Percentiles rank a stretch among this genome's conserved stretches.
Conservation (phyloP, 2,797 vertebrate genomes). For the Myotis daubentonii region DNA sequence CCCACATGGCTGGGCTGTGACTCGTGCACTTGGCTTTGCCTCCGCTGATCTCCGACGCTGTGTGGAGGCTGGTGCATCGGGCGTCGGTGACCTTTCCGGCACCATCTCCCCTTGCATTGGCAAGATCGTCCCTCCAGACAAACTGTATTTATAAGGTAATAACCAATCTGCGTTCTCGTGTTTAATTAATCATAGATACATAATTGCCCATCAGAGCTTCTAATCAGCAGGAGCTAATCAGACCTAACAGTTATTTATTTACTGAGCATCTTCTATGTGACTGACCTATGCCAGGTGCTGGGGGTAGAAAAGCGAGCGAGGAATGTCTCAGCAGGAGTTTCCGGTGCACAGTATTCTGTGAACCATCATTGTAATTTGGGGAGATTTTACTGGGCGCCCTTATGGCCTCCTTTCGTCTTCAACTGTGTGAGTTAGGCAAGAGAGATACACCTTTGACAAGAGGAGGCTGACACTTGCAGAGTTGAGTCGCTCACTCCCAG, state of each 20-base stretch:
- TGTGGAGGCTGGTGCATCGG: neutral
- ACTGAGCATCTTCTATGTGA: neutral
- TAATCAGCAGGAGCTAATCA: conserved; percentile 65
- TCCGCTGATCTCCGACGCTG: conserved; percentile 9
- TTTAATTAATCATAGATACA: conserved; percentile 42
- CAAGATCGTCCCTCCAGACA: neutral
- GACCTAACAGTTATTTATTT: conserved; percentile 55
- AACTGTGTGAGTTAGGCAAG: neutral
- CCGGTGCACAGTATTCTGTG: neutral
- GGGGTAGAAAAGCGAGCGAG: neutral
- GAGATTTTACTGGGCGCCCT: neutral
- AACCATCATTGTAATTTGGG: neutral
- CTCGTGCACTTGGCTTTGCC: neutral
- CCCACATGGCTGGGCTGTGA: neutral
- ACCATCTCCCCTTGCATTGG: neutral
- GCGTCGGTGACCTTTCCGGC: neutral
- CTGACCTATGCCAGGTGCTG: conserved; percentile 38
- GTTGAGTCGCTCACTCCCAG: neutral
- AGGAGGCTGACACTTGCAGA: neutral
- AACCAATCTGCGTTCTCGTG: neutral
- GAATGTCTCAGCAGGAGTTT: neutral
- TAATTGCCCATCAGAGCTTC: conserved; percentile 62
- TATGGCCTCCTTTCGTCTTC: neutral
- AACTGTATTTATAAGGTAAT: conserved; percentile 22
- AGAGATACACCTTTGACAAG: neutral